phyloP scores from a whole-genome alignment of 1,140 invertebrate genomes.

The Acyrthosiphon pisum region DNA sequence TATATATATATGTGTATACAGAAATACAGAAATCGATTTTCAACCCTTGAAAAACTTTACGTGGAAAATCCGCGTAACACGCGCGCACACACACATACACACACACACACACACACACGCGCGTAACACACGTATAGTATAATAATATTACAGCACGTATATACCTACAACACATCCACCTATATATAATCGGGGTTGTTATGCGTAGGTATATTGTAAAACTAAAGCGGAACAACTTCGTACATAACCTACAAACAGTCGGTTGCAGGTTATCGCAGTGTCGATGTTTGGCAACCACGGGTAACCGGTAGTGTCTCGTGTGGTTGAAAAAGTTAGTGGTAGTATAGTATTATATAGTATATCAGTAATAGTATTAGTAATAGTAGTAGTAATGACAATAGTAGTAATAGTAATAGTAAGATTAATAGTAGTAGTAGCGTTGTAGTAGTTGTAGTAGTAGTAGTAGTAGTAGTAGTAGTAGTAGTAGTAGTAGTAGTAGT shows the following conservation, averaged over 20 bases:
- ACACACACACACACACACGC: not conserved
- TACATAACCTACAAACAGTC: not conserved
- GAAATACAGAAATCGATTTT: slow-evolving; percentile 16
- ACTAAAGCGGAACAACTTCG: not conserved
- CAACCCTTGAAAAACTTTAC: slow-evolving; percentile 25
- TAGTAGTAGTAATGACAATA: not conserved
- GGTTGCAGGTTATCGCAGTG: not conserved
- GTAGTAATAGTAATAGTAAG: too few relatives aligned
- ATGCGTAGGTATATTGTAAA: not conserved
- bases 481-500: too few relatives aligned
- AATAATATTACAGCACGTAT: not conserved
- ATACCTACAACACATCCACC: not conserved
- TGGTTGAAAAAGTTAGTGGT: not conserved
- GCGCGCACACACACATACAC: not conserved
- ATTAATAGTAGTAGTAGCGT: too few relatives aligned
- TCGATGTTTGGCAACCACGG: too few relatives aligned
- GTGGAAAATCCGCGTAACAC: not conserved
- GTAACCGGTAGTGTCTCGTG: not conserved
- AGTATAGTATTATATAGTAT: not conserved
- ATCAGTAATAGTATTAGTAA: too few relatives aligned
- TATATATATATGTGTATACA: not conserved
- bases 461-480: too few relatives aligned
- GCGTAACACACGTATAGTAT: not conserved
- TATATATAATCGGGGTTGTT: not conserved
- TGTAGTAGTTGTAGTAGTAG: too few relatives aligned